These are phyloP conservation scores for Rhodinocichla rosea DNA, from an alignment of 2,113 vertebrate species.

Conservation along the genomic window DNA sequence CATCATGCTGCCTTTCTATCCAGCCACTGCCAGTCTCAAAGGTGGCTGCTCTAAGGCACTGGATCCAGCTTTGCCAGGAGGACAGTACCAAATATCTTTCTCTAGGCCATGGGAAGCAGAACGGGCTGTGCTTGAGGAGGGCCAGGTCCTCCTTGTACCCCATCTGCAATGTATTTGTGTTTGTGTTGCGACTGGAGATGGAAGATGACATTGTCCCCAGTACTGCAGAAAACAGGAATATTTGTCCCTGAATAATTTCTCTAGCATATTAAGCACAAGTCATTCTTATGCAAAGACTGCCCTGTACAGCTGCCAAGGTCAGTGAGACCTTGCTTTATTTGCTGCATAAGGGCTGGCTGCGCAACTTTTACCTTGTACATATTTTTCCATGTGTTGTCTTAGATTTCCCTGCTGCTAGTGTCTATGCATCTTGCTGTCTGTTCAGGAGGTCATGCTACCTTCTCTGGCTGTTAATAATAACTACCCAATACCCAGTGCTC, in stretches of 20 bases:
- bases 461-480: neutral
- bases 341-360: constrained; percentile 39
- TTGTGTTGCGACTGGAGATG: neutral
- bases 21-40: neutral
- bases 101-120: neutral
- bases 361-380: constrained; percentile 32
- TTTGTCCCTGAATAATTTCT: constrained; percentile 54
- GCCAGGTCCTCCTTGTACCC: neutral
- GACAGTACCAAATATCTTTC: neutral
- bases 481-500: neutral
- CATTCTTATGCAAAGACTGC: constrained; percentile 59
- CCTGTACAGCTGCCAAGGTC: constrained; percentile 58
- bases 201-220: neutral
- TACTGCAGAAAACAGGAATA: neutral
- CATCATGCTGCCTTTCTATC: neutral
- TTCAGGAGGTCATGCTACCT: neutral
- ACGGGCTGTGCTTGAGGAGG: neutral
- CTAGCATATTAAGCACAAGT: constrained; percentile 48
- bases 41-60: neutral
- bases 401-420: constrained; percentile 5
- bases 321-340: constrained; percentile 57
- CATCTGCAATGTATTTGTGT: neutral
- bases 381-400: neutral
- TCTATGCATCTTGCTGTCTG: neutral
- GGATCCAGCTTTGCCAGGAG: neutral